Evolutionary conservation across 2,797 vertebrate genomes (phyloP).

Genomic region (Phaenicophaeus curvirostris): DNA sequence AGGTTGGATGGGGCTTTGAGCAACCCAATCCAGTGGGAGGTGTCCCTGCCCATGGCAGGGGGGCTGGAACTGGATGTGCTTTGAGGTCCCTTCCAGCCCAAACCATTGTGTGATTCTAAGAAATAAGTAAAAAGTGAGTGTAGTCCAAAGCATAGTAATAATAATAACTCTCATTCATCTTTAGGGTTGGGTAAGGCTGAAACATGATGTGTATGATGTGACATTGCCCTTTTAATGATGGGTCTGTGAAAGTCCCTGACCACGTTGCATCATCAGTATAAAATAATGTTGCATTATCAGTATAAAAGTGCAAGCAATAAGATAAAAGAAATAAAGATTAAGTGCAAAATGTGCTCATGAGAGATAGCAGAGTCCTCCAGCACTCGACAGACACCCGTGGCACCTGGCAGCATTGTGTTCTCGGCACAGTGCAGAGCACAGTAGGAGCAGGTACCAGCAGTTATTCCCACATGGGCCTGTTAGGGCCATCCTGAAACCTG

Average conservation of each 20-base stretch:
- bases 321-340: not conserved
- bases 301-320: not conserved
- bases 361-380: not conserved
- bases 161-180: not conserved
- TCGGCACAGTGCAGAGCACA: not conserved
- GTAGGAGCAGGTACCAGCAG: not conserved
- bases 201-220: not conserved
- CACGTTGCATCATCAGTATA: not conserved
- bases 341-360: not conserved
- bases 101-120: too few relatives aligned
- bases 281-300: not conserved
- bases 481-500: not conserved
- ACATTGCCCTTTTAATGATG: not conserved
- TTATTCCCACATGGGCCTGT: not conserved
- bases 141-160: not conserved
- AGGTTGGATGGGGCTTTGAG: too few relatives aligned
- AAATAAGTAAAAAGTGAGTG: not conserved
- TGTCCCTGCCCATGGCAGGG: too few relatives aligned
- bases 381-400: fast-evolving
- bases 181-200: not conserved
- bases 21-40: too few relatives aligned
- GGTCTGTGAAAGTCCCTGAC: not conserved
- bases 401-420: not conserved
- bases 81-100: too few relatives aligned
- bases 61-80: too few relatives aligned